phyloP scores from a whole-genome alignment of 2,113 vertebrate species.

The Panthera tigris region DNA sequence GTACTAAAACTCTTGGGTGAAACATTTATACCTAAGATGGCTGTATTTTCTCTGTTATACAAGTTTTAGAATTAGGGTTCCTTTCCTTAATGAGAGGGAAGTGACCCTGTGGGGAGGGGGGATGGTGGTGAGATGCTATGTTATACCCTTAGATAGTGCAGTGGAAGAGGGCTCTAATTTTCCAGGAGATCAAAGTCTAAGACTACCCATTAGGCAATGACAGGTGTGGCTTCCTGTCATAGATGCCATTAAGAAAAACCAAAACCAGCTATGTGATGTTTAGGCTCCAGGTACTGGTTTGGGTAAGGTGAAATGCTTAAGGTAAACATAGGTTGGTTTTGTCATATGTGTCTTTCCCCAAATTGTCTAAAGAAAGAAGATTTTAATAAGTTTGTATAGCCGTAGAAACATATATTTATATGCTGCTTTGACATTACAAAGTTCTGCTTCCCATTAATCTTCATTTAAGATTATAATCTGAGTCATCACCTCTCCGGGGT shows the following conservation, averaged over 20 bases:
- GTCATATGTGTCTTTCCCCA: not conserved
- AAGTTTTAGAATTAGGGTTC: not conserved
- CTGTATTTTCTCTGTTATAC: not conserved
- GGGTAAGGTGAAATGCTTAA: conserved; percentile 14
- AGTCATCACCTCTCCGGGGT: not conserved
- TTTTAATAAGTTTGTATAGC: not conserved
- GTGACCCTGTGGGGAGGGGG: not conserved
- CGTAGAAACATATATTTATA: not conserved
- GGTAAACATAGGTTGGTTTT: not conserved
- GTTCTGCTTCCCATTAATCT: not conserved
- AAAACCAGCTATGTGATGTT: not conserved
- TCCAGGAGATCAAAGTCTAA: conserved; percentile 55
- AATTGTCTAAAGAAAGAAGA: conserved; percentile 29
- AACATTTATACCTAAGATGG: not conserved
- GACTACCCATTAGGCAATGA: conserved; percentile 44
- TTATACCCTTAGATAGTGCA: not conserved
- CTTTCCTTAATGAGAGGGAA: conserved; percentile 11
- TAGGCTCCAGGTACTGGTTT: not conserved
- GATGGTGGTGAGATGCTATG: not conserved
- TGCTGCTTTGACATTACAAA: not conserved
- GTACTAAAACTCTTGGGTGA: not conserved
- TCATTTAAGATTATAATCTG: not conserved
- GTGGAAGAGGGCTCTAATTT: conserved; percentile 37
- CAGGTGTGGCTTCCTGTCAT: conserved; percentile 46
- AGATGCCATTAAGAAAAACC: conserved; percentile 60